phyloP scores from a whole-genome alignment of 37 sponge, comb jelly and placozoan genomes.

The Spongilla lacustris region DNA sequence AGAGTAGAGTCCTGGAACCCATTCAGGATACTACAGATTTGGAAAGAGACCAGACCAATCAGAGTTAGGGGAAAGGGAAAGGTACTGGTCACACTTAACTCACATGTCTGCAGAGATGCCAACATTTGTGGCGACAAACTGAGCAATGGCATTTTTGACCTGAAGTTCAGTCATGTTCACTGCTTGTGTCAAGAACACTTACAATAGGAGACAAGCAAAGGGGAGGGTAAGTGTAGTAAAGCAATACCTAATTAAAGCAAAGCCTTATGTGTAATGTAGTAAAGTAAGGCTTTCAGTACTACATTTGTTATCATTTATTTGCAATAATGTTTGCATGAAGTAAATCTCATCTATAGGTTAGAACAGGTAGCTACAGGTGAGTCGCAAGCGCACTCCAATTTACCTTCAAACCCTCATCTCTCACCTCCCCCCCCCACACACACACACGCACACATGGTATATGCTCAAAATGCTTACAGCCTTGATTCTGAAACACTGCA shows the following conservation, averaged over 20 bases:
- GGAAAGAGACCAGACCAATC: background rate
- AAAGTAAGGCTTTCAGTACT: no score
- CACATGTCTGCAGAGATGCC: slow-evolving; percentile 3
- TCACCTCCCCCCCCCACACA: background rate
- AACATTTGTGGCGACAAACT: background rate
- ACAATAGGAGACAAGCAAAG: background rate
- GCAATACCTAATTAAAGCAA: no score
- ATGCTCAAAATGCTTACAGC: slow-evolving; percentile 22
- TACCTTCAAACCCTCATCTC: background rate
- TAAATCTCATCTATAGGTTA: no score
- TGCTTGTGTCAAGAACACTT: slow-evolving; percentile 57
- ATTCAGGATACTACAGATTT: slow-evolving; percentile 47
- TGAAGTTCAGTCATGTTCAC: slow-evolving; percentile 68
- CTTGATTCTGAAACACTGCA: slow-evolving; percentile 50
- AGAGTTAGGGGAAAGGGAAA: background rate
- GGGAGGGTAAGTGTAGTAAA: no score
- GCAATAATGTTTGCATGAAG: no score
- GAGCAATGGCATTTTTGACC: slow-evolving; percentile 47
- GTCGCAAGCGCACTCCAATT: no score
- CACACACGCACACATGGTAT: no score
- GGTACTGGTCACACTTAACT: background rate
- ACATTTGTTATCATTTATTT: no score
- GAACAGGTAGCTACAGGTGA: no score
- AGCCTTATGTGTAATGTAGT: no score
- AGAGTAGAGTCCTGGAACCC: slow-evolving; percentile 39